phyloP scores from a whole-genome alignment of 1,140 invertebrate genomes.

The Drosophila sulfurigaster region DNA sequence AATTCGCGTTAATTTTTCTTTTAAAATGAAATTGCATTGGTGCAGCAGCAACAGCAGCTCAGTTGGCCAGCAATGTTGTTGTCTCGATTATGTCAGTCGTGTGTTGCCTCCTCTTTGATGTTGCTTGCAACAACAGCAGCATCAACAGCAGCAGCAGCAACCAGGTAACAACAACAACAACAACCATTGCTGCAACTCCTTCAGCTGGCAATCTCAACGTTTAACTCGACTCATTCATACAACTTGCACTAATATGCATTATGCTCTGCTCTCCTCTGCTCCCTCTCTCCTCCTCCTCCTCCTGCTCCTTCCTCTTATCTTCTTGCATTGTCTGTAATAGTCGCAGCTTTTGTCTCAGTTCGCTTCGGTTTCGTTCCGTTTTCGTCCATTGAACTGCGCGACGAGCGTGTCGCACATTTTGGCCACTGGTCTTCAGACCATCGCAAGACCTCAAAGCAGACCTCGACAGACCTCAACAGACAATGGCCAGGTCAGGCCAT shows the following conservation, averaged over 20 bases:
- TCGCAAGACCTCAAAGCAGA: neutral
- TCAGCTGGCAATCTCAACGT: conserved; percentile 41
- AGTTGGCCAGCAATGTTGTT: conserved; percentile 63
- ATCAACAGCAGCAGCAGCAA: conserved; percentile 18
- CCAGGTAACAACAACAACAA: conserved; percentile 13
- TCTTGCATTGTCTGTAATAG: conserved; percentile 20
- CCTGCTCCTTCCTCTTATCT: neutral
- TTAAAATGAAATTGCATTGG: conserved; percentile 78
- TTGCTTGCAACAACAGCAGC: conserved; percentile 47
- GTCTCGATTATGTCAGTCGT: conserved; percentile 80
- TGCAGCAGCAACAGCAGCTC: conserved; percentile 45
- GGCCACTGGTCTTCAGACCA: conserved; percentile 46
- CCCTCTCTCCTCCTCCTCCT: no score
- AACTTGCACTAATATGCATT: conserved; percentile 44
- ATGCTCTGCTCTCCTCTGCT: neutral
- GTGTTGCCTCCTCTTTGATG: conserved; percentile 79
- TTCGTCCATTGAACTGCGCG: conserved; percentile 50
- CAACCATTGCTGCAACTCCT: conserved; percentile 26
- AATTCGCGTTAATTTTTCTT: conserved; percentile 83
- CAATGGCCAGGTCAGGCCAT: neutral
- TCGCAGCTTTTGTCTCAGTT: conserved; percentile 25
- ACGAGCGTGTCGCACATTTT: conserved; percentile 53
- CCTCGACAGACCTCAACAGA: neutral
- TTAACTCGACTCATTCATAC: conserved; percentile 48
- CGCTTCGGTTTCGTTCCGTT: conserved; percentile 35